Evolutionary conservation across 2,113 vertebrate genomes (phyloP).

Genomic region (Microtus pennsylvanicus): DNA sequence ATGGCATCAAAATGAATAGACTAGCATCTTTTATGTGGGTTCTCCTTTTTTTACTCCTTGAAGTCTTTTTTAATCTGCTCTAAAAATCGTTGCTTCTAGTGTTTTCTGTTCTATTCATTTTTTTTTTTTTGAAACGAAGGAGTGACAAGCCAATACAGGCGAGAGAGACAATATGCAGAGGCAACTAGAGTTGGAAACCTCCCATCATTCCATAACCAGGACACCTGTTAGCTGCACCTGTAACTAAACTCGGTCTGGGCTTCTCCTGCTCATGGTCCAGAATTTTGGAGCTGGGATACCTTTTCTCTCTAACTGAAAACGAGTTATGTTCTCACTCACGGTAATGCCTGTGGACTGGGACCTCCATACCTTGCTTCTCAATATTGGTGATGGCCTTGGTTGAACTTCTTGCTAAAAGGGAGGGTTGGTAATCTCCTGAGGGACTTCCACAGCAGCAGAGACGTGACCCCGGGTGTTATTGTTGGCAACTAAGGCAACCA

Average conservation of each 20-base stretch:
- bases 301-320: not conserved
- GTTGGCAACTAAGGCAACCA: not conserved
- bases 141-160: not conserved
- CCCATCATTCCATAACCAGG: not conserved
- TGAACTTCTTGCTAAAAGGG: not conserved
- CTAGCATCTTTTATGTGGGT: not conserved
- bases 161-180: not conserved
- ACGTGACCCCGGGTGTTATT: not conserved
- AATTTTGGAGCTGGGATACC: not conserved
- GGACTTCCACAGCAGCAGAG: not conserved
- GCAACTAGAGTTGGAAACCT: not conserved
- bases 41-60: not conserved
- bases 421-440: constrained; percentile 28
- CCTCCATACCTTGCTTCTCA: not conserved
- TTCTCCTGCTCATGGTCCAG: not conserved
- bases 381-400: not conserved
- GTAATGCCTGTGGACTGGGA: not conserved
- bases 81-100: not conserved
- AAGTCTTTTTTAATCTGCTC: not conserved
- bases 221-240: not conserved
- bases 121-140: not conserved
- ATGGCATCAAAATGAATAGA: not conserved
- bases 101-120: not conserved
- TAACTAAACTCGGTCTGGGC: not conserved
- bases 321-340: not conserved